Evolutionary conservation across 2,113 vertebrate genomes (phyloP).

Genomic region (Pungitius pungitius): DNA sequence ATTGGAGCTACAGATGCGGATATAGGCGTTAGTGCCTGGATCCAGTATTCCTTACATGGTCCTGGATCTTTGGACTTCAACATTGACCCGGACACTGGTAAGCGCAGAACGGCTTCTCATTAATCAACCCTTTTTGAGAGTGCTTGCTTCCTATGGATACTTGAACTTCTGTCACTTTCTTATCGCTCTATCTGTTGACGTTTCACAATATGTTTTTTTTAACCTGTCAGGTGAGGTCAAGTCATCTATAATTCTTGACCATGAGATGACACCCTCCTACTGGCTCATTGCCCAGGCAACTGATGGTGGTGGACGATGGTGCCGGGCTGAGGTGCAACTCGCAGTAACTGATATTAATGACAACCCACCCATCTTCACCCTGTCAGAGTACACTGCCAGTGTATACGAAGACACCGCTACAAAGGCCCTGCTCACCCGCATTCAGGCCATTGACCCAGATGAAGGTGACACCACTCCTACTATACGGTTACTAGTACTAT

Average conservation of each 20-base stretch:
- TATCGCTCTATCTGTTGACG: neutral
- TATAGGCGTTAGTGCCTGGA: slow-evolving; percentile 86
- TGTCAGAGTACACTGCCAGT: slow-evolving; percentile 85
- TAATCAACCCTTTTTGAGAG: neutral
- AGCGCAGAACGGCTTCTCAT: neutral
- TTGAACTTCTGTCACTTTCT: no score
- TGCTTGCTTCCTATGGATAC: no score
- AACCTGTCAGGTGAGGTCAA: slow-evolving; percentile 87
- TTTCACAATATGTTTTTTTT: neutral
- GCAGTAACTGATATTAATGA: slow-evolving; percentile 93
- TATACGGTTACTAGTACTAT: neutral
- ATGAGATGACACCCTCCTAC: slow-evolving; percentile 87
- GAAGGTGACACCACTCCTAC: slow-evolving; percentile 78
- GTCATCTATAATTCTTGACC: slow-evolving; percentile 86
- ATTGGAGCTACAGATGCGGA: slow-evolving; percentile 90
- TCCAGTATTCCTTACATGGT: slow-evolving; percentile 91
- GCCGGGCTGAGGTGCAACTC: slow-evolving; percentile 85
- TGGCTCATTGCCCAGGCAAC: slow-evolving; percentile 87
- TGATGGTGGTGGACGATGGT: slow-evolving; percentile 92
- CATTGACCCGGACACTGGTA: slow-evolving; percentile 91
- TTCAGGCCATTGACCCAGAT: slow-evolving; percentile 94
- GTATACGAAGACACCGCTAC: slow-evolving; percentile 93
- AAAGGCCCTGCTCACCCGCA: slow-evolving; percentile 92
- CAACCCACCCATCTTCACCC: slow-evolving; percentile 90
- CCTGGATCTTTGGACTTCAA: slow-evolving; percentile 88